phyloP scores from a whole-genome alignment of 2,113 vertebrate genomes.

The Paratilapia polleni region DNA sequence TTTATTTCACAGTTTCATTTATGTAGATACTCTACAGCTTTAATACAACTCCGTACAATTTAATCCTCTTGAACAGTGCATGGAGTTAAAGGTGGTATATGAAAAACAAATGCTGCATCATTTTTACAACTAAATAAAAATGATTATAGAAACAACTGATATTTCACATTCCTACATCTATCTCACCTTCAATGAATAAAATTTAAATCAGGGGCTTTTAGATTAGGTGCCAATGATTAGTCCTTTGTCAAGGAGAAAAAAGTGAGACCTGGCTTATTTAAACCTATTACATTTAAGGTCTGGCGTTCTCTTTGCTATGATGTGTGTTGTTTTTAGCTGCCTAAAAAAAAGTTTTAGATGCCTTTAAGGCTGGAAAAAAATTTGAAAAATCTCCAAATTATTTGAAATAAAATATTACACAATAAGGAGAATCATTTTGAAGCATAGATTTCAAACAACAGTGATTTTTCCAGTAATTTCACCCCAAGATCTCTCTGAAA shows the following conservation, averaged over 20 bases:
- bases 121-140: background rate
- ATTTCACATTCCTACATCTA: background rate
- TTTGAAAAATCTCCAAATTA: background rate
- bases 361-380: background rate
- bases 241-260: background rate
- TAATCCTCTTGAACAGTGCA: background rate
- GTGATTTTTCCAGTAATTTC: background rate
- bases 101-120: background rate
- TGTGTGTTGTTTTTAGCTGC: background rate
- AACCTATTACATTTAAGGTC: background rate
- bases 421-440: background rate
- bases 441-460: background rate
- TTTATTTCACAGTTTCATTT: background rate
- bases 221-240: background rate
- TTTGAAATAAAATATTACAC: background rate
- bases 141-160: background rate
- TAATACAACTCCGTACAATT: background rate
- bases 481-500: too few relatives aligned
- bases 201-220: background rate
- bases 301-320: background rate
- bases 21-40: background rate
- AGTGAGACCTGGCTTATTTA: too few relatives aligned
- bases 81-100: background rate
- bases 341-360: background rate
- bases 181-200: background rate